A percentile compares a stretch with the other conserved stretches of the same genome.
Conservation (phyloP, 2,797 vertebrate species). For the Octomys mimax region DNA sequence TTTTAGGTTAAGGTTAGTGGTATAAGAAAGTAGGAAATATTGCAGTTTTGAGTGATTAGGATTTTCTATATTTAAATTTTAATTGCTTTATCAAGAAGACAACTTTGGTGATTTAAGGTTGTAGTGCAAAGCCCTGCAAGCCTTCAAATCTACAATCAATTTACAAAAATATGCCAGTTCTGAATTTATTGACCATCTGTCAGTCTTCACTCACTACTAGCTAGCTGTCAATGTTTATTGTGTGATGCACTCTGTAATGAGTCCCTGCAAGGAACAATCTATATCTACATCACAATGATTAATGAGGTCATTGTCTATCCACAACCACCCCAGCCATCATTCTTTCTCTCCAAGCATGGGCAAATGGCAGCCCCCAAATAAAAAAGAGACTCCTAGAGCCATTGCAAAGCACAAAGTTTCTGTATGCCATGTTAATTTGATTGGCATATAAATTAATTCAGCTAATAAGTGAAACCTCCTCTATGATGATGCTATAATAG, state of each 20-base stretch:
- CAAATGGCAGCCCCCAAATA: conserved; percentile 69
- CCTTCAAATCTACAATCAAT: conserved; percentile 84
- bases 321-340: conserved; percentile 77
- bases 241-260: conserved; percentile 87
- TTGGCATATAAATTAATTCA: conserved; percentile 61
- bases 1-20: conserved; percentile 50
- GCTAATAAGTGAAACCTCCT: conserved; percentile 22
- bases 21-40: conserved; percentile 66
- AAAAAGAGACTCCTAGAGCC: conserved; percentile 69
- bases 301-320: conserved; percentile 87
- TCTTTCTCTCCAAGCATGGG: conserved; percentile 71
- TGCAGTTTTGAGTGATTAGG: conserved; percentile 71
- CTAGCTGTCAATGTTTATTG: conserved; percentile 88
- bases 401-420: conserved; percentile 33
- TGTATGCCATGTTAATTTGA: conserved; percentile 42
- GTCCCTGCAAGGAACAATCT: conserved; percentile 85
- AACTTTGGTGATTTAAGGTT: conserved; percentile 84
- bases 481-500: not conserved
- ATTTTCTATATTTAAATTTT: conserved; percentile 78
- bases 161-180: conserved; percentile 85
- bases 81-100: conserved; percentile 76
- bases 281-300: conserved; percentile 86
- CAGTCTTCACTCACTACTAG: conserved; percentile 86
- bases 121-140: conserved; percentile 74
- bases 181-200: conserved; percentile 90